Conservation (phyloP, 2,888 invertebrate genomes). For the Scaptomyza polygonia region DNA sequence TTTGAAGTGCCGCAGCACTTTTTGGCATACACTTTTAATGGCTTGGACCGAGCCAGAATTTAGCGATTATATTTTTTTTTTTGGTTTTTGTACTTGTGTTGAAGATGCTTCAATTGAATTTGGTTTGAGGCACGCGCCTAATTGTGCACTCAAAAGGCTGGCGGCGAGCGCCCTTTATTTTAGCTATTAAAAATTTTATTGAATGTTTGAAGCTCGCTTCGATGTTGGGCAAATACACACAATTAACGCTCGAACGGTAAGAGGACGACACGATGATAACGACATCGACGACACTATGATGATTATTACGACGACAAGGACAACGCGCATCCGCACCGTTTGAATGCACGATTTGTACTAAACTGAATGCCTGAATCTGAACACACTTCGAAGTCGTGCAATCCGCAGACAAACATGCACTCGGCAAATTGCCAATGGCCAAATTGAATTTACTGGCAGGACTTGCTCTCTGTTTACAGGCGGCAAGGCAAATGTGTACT, state of each 20-base stretch:
- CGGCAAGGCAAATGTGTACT: slow-evolving; percentile 64
- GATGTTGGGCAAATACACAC: slow-evolving; percentile 13
- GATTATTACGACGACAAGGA: slow-evolving; percentile 31
- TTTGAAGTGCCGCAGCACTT: slow-evolving; percentile 55
- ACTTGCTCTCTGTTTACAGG: slow-evolving; percentile 74
- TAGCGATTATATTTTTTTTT: slow-evolving; percentile 27
- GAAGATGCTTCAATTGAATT: slow-evolving; percentile 41
- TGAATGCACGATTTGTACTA: slow-evolving; percentile 84
- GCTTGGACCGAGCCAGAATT: slow-evolving; percentile 20
- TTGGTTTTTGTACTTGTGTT: too few relatives aligned
- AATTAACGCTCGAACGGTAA: slow-evolving; percentile 17
- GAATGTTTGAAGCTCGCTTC: slow-evolving; percentile 53
- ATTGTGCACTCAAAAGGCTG: slow-evolving; percentile 39
- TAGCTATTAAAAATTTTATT: slow-evolving; percentile 12
- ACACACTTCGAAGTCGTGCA: neutral
- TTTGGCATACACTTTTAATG: slow-evolving; percentile 59
- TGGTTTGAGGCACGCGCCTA: slow-evolving; percentile 43
- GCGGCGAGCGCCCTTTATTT: slow-evolving; percentile 5
- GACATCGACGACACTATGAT: slow-evolving; percentile 46
- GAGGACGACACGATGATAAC: slow-evolving; percentile 38
- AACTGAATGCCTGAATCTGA: slow-evolving; percentile 47
- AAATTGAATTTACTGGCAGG: slow-evolving; percentile 63
- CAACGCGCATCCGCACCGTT: slow-evolving; percentile 82
- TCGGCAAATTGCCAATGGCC: slow-evolving; percentile 57
- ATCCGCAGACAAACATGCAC: slow-evolving; percentile 2